These are phyloP conservation scores for Heliothis subflexa DNA, from an alignment of 1,140 invertebrate species.

Conservation along the genomic window DNA sequence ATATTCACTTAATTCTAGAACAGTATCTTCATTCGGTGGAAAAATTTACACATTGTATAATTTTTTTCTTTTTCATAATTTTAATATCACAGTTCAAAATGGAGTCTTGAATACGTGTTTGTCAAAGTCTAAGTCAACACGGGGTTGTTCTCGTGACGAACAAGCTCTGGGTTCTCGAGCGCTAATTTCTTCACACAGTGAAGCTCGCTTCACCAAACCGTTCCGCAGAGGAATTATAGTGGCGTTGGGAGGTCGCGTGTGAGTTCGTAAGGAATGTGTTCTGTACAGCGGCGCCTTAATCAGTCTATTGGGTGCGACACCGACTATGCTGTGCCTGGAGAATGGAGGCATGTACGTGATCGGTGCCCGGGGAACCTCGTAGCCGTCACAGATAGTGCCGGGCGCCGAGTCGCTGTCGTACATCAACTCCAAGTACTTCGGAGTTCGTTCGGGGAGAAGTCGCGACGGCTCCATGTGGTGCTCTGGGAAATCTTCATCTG, in stretches of 20 bases:
- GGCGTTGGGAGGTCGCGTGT: constrained; percentile 71
- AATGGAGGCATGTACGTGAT: constrained; percentile 61
- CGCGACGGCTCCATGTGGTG: constrained; percentile 78
- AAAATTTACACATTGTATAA: constrained; percentile 56
- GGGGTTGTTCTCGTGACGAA: constrained; percentile 35
- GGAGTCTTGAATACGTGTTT: constrained; percentile 78
- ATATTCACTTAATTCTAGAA: constrained; percentile 47
- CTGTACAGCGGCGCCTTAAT: constrained; percentile 68
- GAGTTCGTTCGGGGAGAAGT: constrained; percentile 74
- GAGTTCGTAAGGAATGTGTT: constrained; percentile 69
- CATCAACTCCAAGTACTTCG: constrained; percentile 88
- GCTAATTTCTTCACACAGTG: constrained; percentile 63
- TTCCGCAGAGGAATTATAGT: constrained; percentile 76
- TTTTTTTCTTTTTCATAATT: constrained; percentile 39
- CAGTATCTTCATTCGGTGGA: constrained; percentile 57
- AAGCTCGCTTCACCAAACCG: constrained; percentile 70
- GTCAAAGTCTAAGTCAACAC: constrained; percentile 59
- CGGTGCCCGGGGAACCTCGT: constrained; percentile 87
- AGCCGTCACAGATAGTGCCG: constrained; percentile 85
- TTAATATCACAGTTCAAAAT: constrained; percentile 84
- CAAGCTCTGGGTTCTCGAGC: constrained; percentile 25
- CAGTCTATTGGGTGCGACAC: constrained; percentile 74
- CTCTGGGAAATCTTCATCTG: constrained; percentile 79
- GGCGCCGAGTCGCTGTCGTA: constrained; percentile 78
- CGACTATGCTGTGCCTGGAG: constrained; percentile 75